phyloP scores from a whole-genome alignment of 2,797 vertebrate genomes.

The Echiichthys vipera region DNA sequence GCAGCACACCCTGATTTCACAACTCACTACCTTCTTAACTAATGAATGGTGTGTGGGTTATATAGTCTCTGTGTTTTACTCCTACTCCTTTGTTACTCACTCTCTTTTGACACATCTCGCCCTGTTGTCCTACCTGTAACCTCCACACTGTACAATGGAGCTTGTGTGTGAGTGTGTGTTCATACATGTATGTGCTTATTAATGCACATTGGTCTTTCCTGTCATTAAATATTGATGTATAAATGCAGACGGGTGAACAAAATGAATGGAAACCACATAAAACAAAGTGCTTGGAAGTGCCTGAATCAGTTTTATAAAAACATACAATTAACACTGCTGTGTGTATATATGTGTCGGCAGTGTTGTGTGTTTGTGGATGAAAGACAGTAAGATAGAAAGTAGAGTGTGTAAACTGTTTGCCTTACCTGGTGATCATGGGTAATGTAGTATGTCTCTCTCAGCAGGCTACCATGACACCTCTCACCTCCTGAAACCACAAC shows the following conservation, averaged over 20 bases:
- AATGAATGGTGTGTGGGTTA: slow-evolving; percentile 28
- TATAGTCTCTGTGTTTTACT: slow-evolving; percentile 7
- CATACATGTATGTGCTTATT: no score
- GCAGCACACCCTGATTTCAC: slow-evolving; percentile 56
- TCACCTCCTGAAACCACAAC: slow-evolving; percentile 67
- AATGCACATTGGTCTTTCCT: not conserved
- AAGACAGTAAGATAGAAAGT: not conserved
- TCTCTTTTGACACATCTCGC: slow-evolving; percentile 8
- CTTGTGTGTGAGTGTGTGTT: not conserved
- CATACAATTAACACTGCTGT: not conserved
- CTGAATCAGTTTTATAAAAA: not conserved
- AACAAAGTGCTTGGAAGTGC: not conserved
- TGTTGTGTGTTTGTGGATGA: not conserved
- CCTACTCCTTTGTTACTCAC: slow-evolving; percentile 53
- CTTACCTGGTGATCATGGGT: slow-evolving; percentile 63
- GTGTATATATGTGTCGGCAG: no score
- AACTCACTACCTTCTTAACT: slow-evolving; percentile 31
- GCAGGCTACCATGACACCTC: slow-evolving; percentile 64
- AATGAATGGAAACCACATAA: not conserved
- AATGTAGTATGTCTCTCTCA: slow-evolving; percentile 43
- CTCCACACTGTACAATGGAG: not conserved
- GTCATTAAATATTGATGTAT: not conserved
- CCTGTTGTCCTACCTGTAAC: slow-evolving; percentile 11
- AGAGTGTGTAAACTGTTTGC: not conserved
- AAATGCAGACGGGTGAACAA: not conserved